Conservation (phyloP, 2,113 vertebrate species). For the Tetrax tetrax region DNA sequence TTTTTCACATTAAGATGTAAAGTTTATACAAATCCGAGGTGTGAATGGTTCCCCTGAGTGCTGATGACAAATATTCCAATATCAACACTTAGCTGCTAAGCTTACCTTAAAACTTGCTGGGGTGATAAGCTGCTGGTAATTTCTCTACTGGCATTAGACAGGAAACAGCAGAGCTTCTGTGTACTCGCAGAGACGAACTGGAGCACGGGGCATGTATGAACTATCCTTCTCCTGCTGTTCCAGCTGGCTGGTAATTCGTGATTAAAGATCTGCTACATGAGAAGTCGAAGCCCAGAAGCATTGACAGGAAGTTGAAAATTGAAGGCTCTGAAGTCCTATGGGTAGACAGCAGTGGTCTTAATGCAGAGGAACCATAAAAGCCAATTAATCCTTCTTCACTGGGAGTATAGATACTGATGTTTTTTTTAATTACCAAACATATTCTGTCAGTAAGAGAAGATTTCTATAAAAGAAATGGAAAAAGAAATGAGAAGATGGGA, state of each 20-base stretch:
- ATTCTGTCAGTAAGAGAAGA: neutral
- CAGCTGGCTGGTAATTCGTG: slow-evolving; percentile 12
- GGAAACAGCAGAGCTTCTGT: neutral
- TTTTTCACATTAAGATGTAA: slow-evolving; percentile 64
- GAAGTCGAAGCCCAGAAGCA: neutral
- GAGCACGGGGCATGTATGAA: neutral
- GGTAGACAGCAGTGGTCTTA: neutral
- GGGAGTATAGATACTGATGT: neutral
- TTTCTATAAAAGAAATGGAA: slow-evolving; percentile 4
- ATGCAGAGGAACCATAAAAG: neutral
- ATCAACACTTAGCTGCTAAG: slow-evolving; percentile 52
- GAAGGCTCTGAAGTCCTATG: neutral
- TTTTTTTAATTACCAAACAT: neutral
- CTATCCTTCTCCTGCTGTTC: neutral
- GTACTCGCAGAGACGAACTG: neutral
- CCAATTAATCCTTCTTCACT: neutral
- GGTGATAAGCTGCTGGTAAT: slow-evolving; percentile 56
- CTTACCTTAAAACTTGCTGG: slow-evolving; percentile 60
- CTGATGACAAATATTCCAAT: slow-evolving; percentile 64
- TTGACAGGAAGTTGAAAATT: neutral
- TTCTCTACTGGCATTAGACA: neutral
- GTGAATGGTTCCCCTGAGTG: slow-evolving; percentile 53
- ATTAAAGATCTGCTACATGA: neutral
- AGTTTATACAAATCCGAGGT: slow-evolving; percentile 50
- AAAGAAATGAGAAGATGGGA: neutral